Evolutionary conservation across 2,888 invertebrate species (phyloP), one percentile per base, ranked within the genome.

Genomic region (Crocallis elinguaria): DNA sequence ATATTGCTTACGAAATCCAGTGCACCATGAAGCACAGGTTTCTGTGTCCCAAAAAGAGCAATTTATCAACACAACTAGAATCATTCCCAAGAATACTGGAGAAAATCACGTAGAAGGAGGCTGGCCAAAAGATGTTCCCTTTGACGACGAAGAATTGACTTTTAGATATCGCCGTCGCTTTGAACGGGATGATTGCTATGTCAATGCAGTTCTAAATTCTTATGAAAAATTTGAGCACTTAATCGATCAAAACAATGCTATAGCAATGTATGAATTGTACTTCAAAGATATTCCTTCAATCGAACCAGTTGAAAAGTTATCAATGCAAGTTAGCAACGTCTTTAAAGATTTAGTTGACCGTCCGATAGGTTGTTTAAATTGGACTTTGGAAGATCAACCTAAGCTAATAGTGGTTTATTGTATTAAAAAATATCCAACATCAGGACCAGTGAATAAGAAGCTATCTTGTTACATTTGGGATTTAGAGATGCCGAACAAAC

Each of bases 91-190:
- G 17, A 57, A 73, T 5, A 82, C 84, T 21, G 95, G 95, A 2
- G 89, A 95, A 67, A 93, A 93, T 57, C 96, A 96, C 73, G 85
- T 84, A 9, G 96, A 96, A 82, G 96, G 96, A 32, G 96, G 96
- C 1, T 96, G 96, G 96, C 95, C 96, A 0, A 95, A 94, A 74
- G 96, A 96, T 50, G 83, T 94, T 1, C 90, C 92, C 53, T 83
- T 82, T 54, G 75, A 84, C 35, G 94, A 94, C 64, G 92, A 94
- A 56, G 96, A 96, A 74, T 93, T 94, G 60, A 94, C 94, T 1
- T 73, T 92, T 14, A 92, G 96, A 42, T 94, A 94, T 74, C 92
- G 94, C 43, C 95, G 95, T 62, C 95, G 95, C 72, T 87, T 95
- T 17, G 96, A 96, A 77, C 94, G 96, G 51, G 96, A 96, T 62